These are phyloP conservation scores for Apeltes quadracus DNA, from an alignment of 2,113 vertebrate genomes.

Conservation along the genomic window DNA sequence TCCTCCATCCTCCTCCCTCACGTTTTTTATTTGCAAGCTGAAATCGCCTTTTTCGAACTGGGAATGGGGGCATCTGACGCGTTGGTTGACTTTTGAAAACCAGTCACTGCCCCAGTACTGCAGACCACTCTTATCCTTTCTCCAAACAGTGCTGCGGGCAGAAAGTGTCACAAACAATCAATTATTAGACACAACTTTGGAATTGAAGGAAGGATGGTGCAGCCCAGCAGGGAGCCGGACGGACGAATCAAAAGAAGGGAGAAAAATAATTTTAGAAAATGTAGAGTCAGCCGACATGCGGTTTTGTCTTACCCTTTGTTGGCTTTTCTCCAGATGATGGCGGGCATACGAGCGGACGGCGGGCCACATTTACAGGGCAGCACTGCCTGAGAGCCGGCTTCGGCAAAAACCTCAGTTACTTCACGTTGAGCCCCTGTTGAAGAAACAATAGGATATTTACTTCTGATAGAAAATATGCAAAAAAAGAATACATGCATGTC, in stretches of 20 bases:
- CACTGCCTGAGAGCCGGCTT: slow-evolving; percentile 63
- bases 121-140: slow-evolving; percentile 68
- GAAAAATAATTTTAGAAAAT: neutral
- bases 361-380: slow-evolving; percentile 62
- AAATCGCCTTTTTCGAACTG: slow-evolving; percentile 56
- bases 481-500: neutral
- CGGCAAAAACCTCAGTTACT: slow-evolving; percentile 64
- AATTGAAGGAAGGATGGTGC: neutral
- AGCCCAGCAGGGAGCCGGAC: neutral
- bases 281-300: neutral
- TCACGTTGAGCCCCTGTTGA: slow-evolving; percentile 43
- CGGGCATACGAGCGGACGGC: fast-evolving
- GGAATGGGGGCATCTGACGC: slow-evolving; percentile 44
- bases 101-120: slow-evolving; percentile 59
- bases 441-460: slow-evolving; percentile 1
- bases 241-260: slow-evolving; percentile 2
- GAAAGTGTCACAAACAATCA: slow-evolving; percentile 9
- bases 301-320: slow-evolving; percentile 51
- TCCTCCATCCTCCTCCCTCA: slow-evolving; percentile 70
- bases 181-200: neutral
- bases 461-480: neutral
- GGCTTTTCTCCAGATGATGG: slow-evolving; percentile 64
- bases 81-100: slow-evolving; percentile 8
- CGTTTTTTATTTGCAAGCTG: slow-evolving; percentile 66
- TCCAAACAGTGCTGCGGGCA: slow-evolving; percentile 73